A percentile compares a stretch with the other conserved stretches of the same genome.
These are phyloP conservation scores for Ellobius talpinus DNA, from an alignment of 2,113 vertebrate species.

Conservation along the genomic window DNA sequence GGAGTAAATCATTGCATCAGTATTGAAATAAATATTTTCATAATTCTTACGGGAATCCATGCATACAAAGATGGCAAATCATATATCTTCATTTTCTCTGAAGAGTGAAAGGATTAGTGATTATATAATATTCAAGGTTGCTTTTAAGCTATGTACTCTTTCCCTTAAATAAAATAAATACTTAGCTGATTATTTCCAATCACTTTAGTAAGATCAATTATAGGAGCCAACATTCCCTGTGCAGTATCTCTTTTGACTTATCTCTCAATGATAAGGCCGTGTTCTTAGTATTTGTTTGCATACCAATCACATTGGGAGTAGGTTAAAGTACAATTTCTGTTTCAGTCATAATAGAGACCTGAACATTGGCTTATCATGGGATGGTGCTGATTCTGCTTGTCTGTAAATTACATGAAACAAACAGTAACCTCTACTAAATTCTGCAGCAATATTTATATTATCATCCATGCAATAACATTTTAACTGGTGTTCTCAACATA, in stretches of 20 bases:
- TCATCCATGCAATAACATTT: neutral
- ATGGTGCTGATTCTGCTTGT: neutral
- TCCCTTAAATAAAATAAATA: neutral
- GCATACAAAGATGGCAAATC: neutral
- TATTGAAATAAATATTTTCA: neutral
- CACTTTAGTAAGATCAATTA: neutral
- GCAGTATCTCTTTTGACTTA: neutral
- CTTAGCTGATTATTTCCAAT: neutral
- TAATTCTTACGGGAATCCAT: neutral
- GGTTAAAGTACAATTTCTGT: neutral
- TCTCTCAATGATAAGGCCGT: neutral
- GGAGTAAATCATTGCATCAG: neutral
- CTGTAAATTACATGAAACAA: neutral
- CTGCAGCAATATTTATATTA: neutral
- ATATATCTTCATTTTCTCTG: neutral
- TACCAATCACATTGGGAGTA: neutral
- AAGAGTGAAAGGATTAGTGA: neutral
- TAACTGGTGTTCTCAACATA: conserved; percentile 1
- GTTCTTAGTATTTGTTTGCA: neutral
- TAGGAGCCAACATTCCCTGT: neutral
- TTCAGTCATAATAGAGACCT: neutral
- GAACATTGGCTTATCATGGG: neutral
- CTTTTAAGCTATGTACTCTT: neutral
- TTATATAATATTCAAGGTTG: neutral
- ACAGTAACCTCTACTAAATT: neutral